These are phyloP conservation scores for Vespertilio murinus DNA, from an alignment of 2,797 vertebrate genomes.

Conservation along the genomic window DNA sequence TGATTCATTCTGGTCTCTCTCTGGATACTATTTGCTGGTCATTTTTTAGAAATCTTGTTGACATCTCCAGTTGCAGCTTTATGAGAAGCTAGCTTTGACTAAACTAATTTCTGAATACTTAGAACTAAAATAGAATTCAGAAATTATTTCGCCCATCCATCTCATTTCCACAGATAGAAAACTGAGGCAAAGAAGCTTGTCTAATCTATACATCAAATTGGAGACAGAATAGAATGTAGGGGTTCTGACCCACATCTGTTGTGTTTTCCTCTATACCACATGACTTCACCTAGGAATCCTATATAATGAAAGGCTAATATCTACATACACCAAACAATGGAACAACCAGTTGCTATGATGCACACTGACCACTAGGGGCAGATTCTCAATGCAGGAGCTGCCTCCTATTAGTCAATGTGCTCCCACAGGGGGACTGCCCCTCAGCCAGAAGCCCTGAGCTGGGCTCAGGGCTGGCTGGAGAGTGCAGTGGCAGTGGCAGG, in stretches of 20 bases:
- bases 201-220: neutral
- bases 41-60: slow-evolving; percentile 26
- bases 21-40: neutral
- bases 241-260: neutral
- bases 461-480: no score
- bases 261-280: neutral
- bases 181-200: neutral
- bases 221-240: neutral
- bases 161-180: neutral
- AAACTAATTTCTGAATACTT: slow-evolving; percentile 12
- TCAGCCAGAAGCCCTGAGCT: no score
- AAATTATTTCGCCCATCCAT: neutral
- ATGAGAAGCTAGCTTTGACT: neutral
- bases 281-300: neutral
- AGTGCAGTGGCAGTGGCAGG: no score
- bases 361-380: no score
- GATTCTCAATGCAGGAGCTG: no score
- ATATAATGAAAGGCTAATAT: no score
- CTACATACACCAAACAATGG: rapidly evolving
- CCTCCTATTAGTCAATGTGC: no score
- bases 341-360: no score
- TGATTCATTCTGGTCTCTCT: neutral
- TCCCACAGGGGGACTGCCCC: no score
- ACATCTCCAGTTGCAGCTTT: neutral
- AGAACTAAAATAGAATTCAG: neutral